A percentile compares a stretch with the other conserved stretches of the same genome.
Conservation (phyloP, 2,888 invertebrate genomes). For the Ferrisia virgata region DNA sequence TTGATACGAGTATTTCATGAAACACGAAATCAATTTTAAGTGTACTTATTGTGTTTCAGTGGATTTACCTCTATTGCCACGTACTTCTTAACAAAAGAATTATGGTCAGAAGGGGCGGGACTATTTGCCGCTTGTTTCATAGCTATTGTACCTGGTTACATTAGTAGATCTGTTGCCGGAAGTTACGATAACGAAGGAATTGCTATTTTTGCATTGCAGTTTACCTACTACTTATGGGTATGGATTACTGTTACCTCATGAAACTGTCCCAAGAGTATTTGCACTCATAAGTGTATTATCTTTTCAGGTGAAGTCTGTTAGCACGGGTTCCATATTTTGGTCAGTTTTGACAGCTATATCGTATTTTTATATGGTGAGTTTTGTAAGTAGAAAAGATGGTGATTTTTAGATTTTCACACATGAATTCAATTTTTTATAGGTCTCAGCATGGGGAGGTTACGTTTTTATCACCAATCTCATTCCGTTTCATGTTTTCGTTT, state of each 20-base stretch:
- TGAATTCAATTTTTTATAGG: conserved; percentile 57
- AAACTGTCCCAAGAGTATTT: background rate
- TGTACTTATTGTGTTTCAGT: too few species aligned
- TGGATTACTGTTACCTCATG: background rate
- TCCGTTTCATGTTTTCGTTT: conserved; percentile 92
- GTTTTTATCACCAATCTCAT: conserved; percentile 99
- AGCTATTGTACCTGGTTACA: conserved; percentile 98
- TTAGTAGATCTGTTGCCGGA: conserved; percentile 97
- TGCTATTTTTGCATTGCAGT: conserved; percentile 97
- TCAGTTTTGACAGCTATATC: conserved; percentile 88
- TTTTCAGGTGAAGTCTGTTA: conserved; percentile 77
- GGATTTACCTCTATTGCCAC: conserved; percentile 97
- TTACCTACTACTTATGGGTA: conserved; percentile 97
- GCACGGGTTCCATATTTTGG: conserved; percentile 97
- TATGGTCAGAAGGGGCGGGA: conserved; percentile 95
- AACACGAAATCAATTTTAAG: conserved; percentile 49
- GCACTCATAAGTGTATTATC: too few species aligned
- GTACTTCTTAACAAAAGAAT: conserved; percentile 93
- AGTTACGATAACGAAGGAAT: conserved; percentile 99
- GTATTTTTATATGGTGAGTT: conserved; percentile 95
- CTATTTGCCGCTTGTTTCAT: conserved; percentile 98
- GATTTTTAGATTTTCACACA: background rate
- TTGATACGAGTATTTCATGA: background rate
- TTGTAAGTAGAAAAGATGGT: background rate
- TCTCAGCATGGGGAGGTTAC: conserved; percentile 99